Base-by-base conservation (phyloP, 2,113 vertebrate genomes). In the Psittacus erithacus region DNA sequence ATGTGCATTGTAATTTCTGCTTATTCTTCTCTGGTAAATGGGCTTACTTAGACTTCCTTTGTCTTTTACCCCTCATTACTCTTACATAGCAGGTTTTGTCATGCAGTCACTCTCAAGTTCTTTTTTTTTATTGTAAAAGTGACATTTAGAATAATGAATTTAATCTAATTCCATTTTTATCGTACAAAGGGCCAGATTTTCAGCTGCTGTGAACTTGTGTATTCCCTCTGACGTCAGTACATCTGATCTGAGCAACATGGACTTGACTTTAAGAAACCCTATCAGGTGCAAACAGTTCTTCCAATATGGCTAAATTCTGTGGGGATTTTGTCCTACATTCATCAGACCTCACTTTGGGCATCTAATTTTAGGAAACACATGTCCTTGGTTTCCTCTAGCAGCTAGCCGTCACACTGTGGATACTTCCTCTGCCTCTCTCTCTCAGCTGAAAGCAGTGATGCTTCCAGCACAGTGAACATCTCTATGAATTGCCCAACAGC, bases 71-170 rank as follows among this genome's bases (percentile, higher is more conserved):
- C 49, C 57, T 75, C 25, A 22, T 79, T 94, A 82, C 50, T 19
- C 63, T 90, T 93, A 93, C 88, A 86, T 31, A 88, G 86, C 17
- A 86, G 64, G n/a, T 82, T 96, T 94, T 97, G 46, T 90, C 88
- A 92, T 82, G 60, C 63, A 88, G 82, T 73, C 59, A 86, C 33
- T 86, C 63, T 92, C 23, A 46, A 57, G 59, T 49, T 87, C 41
- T 47, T 82, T 90, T 84, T 70, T 87, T 89, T 94, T 65, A 78
- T 76, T 92, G 50, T 70, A 80, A 81, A 93, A 92, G 46, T 94
- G 88, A 93, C 81, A 93, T 95, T 95, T 96, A 82, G 75, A 90
- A 86, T 81, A 93, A 86, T 83, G 59, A 92, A 94, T 24, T 89
- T 95, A 64, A 90, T 74, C 79, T 77, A 88, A 57, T 90, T 94